Conservation (phyloP, 2,797 vertebrate genomes). For the Karalla daura region DNA sequence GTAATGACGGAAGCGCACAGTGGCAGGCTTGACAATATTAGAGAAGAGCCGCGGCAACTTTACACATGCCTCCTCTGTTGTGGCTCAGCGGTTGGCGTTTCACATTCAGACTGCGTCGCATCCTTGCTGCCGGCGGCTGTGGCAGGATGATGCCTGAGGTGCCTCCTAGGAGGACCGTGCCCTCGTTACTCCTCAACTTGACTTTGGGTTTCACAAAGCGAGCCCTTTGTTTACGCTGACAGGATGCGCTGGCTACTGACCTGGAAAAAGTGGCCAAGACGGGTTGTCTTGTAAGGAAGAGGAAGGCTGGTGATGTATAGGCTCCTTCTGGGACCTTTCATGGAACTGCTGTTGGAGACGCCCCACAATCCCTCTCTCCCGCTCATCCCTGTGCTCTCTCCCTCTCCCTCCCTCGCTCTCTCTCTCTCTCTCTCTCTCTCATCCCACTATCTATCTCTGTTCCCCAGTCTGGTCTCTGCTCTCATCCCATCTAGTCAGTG, state of each 20-base stretch:
- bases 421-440: constrained; percentile 65
- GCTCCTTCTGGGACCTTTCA: constrained; percentile 82
- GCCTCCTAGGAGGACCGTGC: constrained; percentile 78
- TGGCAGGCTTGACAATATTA: constrained; percentile 36
- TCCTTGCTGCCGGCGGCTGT: constrained; percentile 71
- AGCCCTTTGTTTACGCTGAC: constrained; percentile 88
- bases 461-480: constrained; percentile 60
- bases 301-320: constrained; percentile 80
- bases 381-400: constrained; percentile 58
- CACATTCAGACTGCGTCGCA: constrained; percentile 76
- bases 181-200: constrained; percentile 86
- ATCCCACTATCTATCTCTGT: constrained; percentile 72
- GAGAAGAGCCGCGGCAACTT: constrained; percentile 47
- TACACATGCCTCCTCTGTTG: constrained; percentile 45
- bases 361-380: constrained; percentile 75
- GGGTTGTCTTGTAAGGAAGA: constrained; percentile 85
- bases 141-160: constrained; percentile 86
- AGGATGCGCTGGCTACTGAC: constrained; percentile 87
- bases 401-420: constrained; percentile 67
- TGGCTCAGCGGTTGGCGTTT: constrained; percentile 73
- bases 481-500: constrained; percentile 75
- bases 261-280: constrained; percentile 87
- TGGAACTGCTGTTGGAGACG: constrained; percentile 74
- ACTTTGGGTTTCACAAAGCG: constrained; percentile 86
- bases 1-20: constrained; percentile 47